phyloP scores from a whole-genome alignment of 2,113 vertebrate genomes.

The Andinoacara biseriatus region DNA sequence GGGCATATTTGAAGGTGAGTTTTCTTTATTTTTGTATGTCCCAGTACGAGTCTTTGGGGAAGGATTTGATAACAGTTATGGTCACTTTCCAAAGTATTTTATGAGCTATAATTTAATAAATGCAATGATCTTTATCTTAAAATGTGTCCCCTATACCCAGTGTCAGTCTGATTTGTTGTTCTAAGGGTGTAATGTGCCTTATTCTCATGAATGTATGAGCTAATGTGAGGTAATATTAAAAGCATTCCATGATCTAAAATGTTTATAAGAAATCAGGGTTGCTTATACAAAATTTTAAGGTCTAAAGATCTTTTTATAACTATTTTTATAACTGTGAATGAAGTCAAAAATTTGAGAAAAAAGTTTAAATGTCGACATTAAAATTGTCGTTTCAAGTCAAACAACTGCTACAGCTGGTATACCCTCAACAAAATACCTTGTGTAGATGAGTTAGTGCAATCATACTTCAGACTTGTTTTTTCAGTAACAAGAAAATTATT shows the following conservation, averaged over 20 bases:
- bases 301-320: no score
- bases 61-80: neutral
- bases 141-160: neutral
- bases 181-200: neutral
- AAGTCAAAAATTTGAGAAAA: no score
- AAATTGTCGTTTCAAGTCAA: no score
- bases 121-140: neutral
- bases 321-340: no score
- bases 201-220: neutral
- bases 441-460: no score
- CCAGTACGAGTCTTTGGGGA: neutral
- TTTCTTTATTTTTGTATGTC: neutral
- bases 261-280: neutral
- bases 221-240: neutral
- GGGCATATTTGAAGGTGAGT: neutral
- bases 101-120: conserved; percentile 44
- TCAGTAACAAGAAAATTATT: no score
- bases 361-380: no score
- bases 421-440: no score
- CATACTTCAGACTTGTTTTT: no score
- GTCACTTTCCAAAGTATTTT: conserved; percentile 4
- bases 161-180: neutral
- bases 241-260: neutral
- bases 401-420: no score
- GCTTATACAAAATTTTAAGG: no score